Percentiles rank a stretch among this genome's conserved stretches.
These are phyloP conservation scores for Lacerta viridis DNA, from an alignment of 2,797 vertebrate genomes.

Conservation along the genomic window DNA sequence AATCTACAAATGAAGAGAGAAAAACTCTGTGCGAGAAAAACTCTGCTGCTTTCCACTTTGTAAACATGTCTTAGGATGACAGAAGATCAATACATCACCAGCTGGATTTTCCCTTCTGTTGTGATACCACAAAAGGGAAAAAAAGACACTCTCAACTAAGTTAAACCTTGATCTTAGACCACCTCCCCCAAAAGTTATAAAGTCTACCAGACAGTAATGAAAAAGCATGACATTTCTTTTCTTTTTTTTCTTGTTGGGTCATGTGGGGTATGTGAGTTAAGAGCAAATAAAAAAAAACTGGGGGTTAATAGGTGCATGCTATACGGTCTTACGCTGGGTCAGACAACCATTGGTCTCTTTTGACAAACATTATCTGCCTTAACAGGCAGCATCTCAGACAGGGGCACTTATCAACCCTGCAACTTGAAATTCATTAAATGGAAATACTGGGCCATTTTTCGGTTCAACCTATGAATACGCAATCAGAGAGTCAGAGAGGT, in stretches of 20 bases:
- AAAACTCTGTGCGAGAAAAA: constrained; percentile 34
- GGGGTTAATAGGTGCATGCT: no score
- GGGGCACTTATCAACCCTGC: not conserved
- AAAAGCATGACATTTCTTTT: not conserved
- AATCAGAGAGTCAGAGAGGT: no score
- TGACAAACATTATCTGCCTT: no score
- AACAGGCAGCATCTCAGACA: not conserved
- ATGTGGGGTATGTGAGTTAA: not conserved
- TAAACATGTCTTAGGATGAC: constrained; percentile 48
- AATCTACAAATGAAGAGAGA: constrained; percentile 31
- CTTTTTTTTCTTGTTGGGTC: not conserved
- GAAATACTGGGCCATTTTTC: not conserved
- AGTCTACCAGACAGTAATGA: not conserved
- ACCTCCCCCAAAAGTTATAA: not conserved
- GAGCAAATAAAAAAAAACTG: no score
- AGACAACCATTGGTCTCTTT: no score
- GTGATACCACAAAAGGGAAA: constrained; percentile 24
- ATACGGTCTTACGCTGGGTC: no score
- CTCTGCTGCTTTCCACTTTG: constrained; percentile 44
- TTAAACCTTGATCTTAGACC: constrained; percentile 25
- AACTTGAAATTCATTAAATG: not conserved
- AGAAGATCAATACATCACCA: constrained; percentile 47
- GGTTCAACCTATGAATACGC: no score
- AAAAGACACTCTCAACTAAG: constrained; percentile 26
- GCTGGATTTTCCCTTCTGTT: constrained; percentile 34